phyloP scores from a whole-genome alignment of 2,113 vertebrate genomes.

The Pseudorectes ferrugineus region DNA sequence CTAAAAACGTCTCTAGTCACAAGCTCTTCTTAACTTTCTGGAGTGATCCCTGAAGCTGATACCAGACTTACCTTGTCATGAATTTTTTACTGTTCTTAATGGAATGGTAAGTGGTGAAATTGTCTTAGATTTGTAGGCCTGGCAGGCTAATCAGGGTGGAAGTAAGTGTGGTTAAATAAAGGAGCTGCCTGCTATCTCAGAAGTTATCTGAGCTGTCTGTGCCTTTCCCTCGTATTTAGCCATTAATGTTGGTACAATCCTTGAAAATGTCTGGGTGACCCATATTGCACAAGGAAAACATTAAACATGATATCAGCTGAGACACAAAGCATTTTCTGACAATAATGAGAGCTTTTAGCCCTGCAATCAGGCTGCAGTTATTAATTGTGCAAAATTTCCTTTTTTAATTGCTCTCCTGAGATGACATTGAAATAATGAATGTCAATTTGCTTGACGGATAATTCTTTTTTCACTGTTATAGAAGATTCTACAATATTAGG shows the following conservation, averaged over 20 bases:
- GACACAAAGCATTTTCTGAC: neutral
- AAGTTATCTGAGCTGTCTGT: neutral
- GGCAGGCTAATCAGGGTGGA: slow-evolving; percentile 11
- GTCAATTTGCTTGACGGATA: neutral
- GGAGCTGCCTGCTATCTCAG: neutral
- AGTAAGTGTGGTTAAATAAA: slow-evolving; percentile 26
- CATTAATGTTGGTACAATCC: neutral
- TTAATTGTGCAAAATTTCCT: neutral
- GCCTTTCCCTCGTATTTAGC: neutral
- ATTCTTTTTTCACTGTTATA: neutral
- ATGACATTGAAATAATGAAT: neutral
- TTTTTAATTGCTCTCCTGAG: neutral
- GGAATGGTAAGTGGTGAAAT: slow-evolving; percentile 51
- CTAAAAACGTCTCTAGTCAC: neutral
- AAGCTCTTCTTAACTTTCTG: slow-evolving; percentile 20
- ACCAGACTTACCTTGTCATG: slow-evolving; percentile 34
- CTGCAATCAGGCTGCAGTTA: neutral
- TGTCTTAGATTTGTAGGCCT: slow-evolving; percentile 39
- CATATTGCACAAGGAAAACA: neutral
- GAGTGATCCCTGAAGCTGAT: slow-evolving; percentile 22
- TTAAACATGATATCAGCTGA: neutral
- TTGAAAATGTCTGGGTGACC: neutral
- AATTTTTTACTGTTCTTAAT: slow-evolving; percentile 62
- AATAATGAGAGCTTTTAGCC: neutral
- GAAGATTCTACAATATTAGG: neutral